Base-by-base conservation (phyloP, 2,113 vertebrate genomes). In the Mesitornis unicolor region DNA sequence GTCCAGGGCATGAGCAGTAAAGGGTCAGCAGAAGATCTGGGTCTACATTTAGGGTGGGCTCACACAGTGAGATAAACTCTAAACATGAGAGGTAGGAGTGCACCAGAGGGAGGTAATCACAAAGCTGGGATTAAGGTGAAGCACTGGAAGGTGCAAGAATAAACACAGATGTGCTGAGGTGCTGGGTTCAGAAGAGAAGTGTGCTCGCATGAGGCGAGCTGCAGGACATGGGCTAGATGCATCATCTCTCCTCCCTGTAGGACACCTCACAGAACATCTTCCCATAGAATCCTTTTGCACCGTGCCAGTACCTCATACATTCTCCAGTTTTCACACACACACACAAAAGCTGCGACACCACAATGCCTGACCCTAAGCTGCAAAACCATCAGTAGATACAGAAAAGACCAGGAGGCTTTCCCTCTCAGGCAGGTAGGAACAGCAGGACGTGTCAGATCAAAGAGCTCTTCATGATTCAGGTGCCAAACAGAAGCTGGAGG, bases 401-500 rank as follows among this genome's bases (percentile, higher is more conserved):
- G 28, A 70, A 69, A 5, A 71, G 50, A 59, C 45, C 10, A 75
- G 36, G 17, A 80, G 22, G 54, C 18, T 20, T 84, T 47, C 38
- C 29, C 29, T 64, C 36, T 10, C 2, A 64, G 36, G 69, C 48
- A 78, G 74, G 45, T 79, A 81, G 33, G 65, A 87, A 76, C 0
- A 5, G 77, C 57, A 77, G 31, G 50, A 87, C 15, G 29, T 51
- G 51, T 63, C 60, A 84, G 60, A 87, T 71, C 13, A 50, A 63
- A 85, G 47, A 63, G 45, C 47, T 92, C 36, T 29, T 76, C 11
- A 6, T 3, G 13, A 88, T 35, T 68, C n/a, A 29, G 67, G 43
- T 21, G 56, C 51, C 56, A 86, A 79, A 82, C 4, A 76, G 59
- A 95, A 89, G 82, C 50, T 76, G 74, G n/a, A 89, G 15, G 51